These are phyloP conservation scores for Magallana nippona DNA, from an alignment of 2,888 invertebrate genomes.

Conservation along the genomic window DNA sequence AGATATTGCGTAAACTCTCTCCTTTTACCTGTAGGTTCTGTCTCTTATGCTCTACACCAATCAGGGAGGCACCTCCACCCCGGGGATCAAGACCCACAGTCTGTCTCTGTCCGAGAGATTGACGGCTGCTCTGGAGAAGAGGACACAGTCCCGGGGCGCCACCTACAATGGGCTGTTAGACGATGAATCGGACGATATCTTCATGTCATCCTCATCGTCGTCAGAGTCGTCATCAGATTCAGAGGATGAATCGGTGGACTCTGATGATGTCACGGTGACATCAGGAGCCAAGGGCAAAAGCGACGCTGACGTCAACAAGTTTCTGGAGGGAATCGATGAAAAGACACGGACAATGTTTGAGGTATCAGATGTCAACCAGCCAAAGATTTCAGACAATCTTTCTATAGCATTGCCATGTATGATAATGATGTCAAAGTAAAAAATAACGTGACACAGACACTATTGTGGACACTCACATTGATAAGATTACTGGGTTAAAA, in stretches of 20 bases:
- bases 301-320: slow-evolving; percentile 49
- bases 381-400: neutral
- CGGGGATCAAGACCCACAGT: slow-evolving; percentile 41
- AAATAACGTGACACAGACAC: neutral
- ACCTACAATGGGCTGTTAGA: slow-evolving; percentile 49
- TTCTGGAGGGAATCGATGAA: slow-evolving; percentile 68
- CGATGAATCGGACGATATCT: slow-evolving; percentile 47
- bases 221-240: slow-evolving; percentile 43
- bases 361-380: slow-evolving; percentile 48
- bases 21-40: slow-evolving; percentile 66
- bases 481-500: too few species aligned
- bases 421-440: neutral
- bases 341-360: slow-evolving; percentile 71
- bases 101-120: slow-evolving; percentile 49
- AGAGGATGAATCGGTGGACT: slow-evolving; percentile 50
- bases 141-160: slow-evolving; percentile 56
- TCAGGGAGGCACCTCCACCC: slow-evolving; percentile 60
- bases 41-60: slow-evolving; percentile 77
- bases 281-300: neutral
- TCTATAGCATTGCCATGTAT: neutral
- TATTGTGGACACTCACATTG: too few species aligned
- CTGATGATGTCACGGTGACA: slow-evolving; percentile 37
- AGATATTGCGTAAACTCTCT: neutral
- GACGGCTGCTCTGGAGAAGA: slow-evolving; percentile 46
- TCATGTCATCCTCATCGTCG: slow-evolving; percentile 50